Base-by-base conservation (phyloP, 1,140 invertebrate species). In the Cydia pomonella region DNA sequence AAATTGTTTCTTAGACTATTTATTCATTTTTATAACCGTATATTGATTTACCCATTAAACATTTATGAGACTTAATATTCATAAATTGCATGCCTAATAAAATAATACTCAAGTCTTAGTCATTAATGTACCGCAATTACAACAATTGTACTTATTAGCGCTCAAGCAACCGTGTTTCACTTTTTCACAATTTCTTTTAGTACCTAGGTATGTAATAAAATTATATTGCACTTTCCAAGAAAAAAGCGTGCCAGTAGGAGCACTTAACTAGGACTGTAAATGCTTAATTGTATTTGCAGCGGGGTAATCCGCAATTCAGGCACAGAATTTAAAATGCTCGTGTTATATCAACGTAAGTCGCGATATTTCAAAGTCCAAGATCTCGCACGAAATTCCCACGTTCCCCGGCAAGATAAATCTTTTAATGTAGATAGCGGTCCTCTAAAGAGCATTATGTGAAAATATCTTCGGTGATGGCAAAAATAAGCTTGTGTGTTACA, bases 401-500 rank as follows among this genome's bases (percentile, higher is more conserved):
- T 29, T 82, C 76, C 7, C 21, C 53, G 3, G 53, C 18, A 73
- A 80, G 80, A 83, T 83, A 83, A 83, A 83, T 83, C 78, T 82
- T 76, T 73, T 73, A 73, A 73, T 73, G 59, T 47, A 79, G 77
- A 82, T 82, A 78, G 78, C 69, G 79, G 76, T 78, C 76, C 72
- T 76, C 41, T 25, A 44, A 75, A 81, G 78, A 71, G 78, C 78
- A 79, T 79, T 81, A 82, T 83, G 77, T 80, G 83, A 79, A 84
- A 83, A 83, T 83, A 83, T 83, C 78, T 75, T 72, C 74, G 73
- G 76, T 80, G 80, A 82, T 79, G 77, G 77, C 59, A 73, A 81
- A 82, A 84, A 83, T 81, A 80, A 83, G 78, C 76, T 80, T 80
- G 76, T 79, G 75, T 82, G 80, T 79, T 78, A 79, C 76, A 80